Evolutionary conservation across 2,113 vertebrate species (phyloP).

Genomic region (Grus americana): DNA sequence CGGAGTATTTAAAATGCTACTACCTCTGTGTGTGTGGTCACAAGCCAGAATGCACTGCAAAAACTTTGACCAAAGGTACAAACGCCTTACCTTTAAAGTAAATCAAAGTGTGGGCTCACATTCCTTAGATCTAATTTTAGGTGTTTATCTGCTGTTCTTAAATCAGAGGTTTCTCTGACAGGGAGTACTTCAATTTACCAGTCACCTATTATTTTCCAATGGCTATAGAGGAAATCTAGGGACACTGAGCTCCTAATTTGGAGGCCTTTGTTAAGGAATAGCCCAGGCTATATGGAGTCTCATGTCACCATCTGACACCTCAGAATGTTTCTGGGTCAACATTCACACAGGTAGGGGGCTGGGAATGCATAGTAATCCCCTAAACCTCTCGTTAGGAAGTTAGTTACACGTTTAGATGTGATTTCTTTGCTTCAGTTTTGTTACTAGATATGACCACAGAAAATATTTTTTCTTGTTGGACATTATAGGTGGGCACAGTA

Average conservation of each 20-base stretch:
- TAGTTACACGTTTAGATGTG: not conserved
- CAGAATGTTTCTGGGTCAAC: not conserved
- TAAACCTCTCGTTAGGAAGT: not conserved
- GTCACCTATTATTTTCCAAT: not conserved
- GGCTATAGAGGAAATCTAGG: not conserved
- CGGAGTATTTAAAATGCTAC: not conserved
- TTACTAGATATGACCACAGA: not conserved
- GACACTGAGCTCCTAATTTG: not conserved
- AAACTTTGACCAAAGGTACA: not conserved
- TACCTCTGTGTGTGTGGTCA: not conserved
- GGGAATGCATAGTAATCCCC: fast-evolving
- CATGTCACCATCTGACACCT: not conserved
- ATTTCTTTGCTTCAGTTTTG: not conserved
- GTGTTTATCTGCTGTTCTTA: not conserved
- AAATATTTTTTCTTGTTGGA: not conserved
- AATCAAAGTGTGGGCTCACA: not conserved
- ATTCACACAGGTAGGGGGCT: not conserved
- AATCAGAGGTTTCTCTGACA: not conserved
- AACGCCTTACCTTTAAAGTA: fast-evolving
- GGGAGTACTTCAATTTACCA: not conserved
- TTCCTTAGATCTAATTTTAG: not conserved
- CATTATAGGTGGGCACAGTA: not conserved
- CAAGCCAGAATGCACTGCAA: not conserved
- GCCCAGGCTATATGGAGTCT: not conserved
- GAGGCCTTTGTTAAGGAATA: not conserved